A percentile compares a stretch with the other conserved stretches of the same genome.
Evolutionary conservation across 2,888 invertebrate genomes (phyloP).

Genomic region (Bibio marci): DNA sequence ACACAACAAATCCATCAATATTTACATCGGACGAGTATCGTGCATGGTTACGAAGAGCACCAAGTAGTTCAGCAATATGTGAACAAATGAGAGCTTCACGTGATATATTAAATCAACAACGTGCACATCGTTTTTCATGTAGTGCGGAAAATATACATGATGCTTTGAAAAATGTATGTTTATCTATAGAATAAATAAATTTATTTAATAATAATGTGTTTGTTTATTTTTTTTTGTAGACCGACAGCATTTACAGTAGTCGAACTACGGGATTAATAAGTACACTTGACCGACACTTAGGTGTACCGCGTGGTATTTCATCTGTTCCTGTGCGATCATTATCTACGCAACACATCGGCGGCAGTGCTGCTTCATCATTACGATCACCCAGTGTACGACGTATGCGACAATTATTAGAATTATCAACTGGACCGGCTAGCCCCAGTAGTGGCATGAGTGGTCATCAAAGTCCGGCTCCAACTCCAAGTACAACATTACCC

Average conservation of each 20-base stretch:
- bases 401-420: conserved; percentile 63
- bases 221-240: conserved; percentile 16
- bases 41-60: conserved; percentile 79
- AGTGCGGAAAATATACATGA: conserved; percentile 86
- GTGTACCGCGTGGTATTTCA: conserved; percentile 35
- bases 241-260: conserved; percentile 39
- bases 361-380: conserved; percentile 24
- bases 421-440: conserved; percentile 30
- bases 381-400: conserved; percentile 60
- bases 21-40: conserved; percentile 87
- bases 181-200: conserved; percentile 1
- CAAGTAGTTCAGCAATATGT: conserved; percentile 83
- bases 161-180: conserved; percentile 62
- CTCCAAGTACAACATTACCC: conserved; percentile 60
- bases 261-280: conserved; percentile 49
- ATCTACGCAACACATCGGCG: conserved; percentile 52
- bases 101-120: conserved; percentile 47
- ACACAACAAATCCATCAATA: conserved; percentile 40
- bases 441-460: conserved; percentile 30
- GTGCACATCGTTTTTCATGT: conserved; percentile 64
- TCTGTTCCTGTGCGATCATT: conserved; percentile 57
- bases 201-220: conserved; percentile 1
- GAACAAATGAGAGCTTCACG: conserved; percentile 74
- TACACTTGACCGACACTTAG: conserved; percentile 48
- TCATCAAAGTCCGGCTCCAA: conserved; percentile 55